Base-by-base conservation (phyloP, 37 sponge, comb jelly and placozoan species). In the Oopsacas minuta region DNA sequence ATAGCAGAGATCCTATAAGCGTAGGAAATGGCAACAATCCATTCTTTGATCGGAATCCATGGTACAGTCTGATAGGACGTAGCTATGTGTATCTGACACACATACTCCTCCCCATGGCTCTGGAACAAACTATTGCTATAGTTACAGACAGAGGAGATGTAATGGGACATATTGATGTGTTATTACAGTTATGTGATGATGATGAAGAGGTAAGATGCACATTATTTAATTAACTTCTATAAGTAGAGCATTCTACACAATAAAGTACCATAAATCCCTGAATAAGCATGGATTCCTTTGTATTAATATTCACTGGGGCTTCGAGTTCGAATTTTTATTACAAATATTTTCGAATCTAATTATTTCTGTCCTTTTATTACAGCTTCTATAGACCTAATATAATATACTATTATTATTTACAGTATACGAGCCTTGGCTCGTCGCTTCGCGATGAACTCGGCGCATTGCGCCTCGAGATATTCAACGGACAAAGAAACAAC, bases 81-180 rank as follows among this genome's bases (percentile, higher is more conserved):
- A 89, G 90, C 36, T 93, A 86, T 85, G 92, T 91, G 38, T 94
- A 89, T 81, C 86, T 94, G 20, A 94, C 85, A 39, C 90, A 94
- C 86, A 87, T 94, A 28, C 85, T 91, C 37, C 52, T 88, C 7
- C 87, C 87, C 23, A 20, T 87, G 37, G 86, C 89, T 0, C 89
- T 94, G 20, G 88, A 90, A 35, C 89, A 90, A 39, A 86, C 86
- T 38, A 89, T 91, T 28, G 89, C 91, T 22, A 86, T 94, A 17
- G 94, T 94, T 37, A 90, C 86, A 39, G 91, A 92, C 39, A 91
- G 89, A 85, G 94, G 92, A 87, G 92, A 94, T 87, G 92, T 92
- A 83, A 90, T 87, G 87, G 92, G 94, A 81, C 87, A 94, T 38
- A 82, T 94, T 10, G 87, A 89, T 7, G 89, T 94, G 32, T 38